phyloP scores from a whole-genome alignment of 2,888 invertebrate species.

The Aspidapion aeneum region DNA sequence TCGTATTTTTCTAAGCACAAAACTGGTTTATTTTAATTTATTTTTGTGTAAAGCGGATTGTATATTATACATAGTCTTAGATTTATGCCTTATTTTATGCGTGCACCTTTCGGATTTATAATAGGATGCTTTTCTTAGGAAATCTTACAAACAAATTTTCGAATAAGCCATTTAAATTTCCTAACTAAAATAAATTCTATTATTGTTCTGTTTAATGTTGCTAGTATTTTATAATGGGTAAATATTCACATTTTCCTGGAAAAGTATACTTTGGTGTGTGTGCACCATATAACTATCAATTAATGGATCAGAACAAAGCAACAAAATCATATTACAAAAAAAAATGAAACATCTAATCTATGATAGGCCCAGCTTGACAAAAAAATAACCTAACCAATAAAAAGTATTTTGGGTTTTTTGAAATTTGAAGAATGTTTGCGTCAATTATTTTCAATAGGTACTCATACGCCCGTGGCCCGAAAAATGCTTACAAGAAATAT shows the following conservation, averaged over 20 bases:
- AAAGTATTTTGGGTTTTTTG: no score
- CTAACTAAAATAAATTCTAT: slow-evolving; percentile 28
- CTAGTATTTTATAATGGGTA: slow-evolving; percentile 30
- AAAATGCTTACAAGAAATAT: no score
- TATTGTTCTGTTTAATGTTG: slow-evolving; percentile 33
- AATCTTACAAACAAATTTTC: slow-evolving; percentile 24
- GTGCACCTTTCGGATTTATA: slow-evolving; percentile 25
- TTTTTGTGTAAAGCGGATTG: background rate
- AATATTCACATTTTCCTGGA: background rate
- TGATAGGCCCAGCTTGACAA: no score
- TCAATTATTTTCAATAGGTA: no score
- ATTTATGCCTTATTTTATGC: background rate
- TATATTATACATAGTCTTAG: background rate
- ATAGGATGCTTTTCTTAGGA: slow-evolving; percentile 29
- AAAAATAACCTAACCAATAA: no score
- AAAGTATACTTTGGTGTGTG: background rate
- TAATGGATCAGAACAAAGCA: no score
- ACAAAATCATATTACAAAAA: no score
- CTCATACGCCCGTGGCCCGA: no score
- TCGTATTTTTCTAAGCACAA: background rate
- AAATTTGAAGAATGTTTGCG: no score
- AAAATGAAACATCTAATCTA: no score
- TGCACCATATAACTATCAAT: no score
- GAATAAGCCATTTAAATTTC: slow-evolving; percentile 24
- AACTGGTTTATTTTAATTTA: background rate